A percentile compares a stretch with the other conserved stretches of the same genome.
phyloP scores from a whole-genome alignment of 2,888 invertebrate species.

The Spatulosminthurus flaviceps region DNA sequence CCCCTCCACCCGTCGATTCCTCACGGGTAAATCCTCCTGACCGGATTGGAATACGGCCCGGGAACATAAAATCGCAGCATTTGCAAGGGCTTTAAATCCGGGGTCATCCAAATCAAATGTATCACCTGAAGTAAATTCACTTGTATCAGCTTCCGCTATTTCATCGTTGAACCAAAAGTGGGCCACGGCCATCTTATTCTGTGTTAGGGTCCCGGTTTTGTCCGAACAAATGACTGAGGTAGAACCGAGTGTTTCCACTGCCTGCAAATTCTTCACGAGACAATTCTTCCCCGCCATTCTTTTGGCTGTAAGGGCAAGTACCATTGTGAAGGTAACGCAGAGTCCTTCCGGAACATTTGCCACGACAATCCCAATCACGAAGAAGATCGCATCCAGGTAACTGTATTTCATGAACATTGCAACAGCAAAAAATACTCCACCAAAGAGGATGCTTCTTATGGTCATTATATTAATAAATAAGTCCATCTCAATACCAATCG shows the following conservation, averaged over 20 bases:
- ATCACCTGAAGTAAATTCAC: constrained; percentile 69
- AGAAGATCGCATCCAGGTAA: constrained; percentile 67
- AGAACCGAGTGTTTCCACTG: constrained; percentile 81
- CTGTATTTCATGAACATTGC: constrained; percentile 74
- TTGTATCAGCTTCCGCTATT: constrained; percentile 73
- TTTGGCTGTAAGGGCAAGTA: constrained; percentile 80
- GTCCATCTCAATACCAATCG: constrained; percentile 79
- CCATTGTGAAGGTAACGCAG: constrained; percentile 66
- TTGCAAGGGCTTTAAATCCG: constrained; percentile 69
- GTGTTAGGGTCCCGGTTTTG: constrained; percentile 79
- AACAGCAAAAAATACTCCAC: constrained; percentile 76
- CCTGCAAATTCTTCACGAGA: constrained; percentile 80
- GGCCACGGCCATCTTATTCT: constrained; percentile 80
- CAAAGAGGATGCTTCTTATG: constrained; percentile 74
- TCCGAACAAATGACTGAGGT: constrained; percentile 84
- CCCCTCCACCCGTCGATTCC: constrained; percentile 80
- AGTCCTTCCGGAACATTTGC: constrained; percentile 75
- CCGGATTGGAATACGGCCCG: constrained; percentile 75
- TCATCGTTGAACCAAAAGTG: constrained; percentile 77
- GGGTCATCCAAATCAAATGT: constrained; percentile 65
- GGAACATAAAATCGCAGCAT: constrained; percentile 76
- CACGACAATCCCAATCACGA: constrained; percentile 73
- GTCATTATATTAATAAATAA: constrained; percentile 79
- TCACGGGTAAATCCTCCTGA: constrained; percentile 68
- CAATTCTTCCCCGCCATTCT: constrained; percentile 84